Conservation (phyloP, 2,888 invertebrate genomes). For the Hesperia comma region DNA sequence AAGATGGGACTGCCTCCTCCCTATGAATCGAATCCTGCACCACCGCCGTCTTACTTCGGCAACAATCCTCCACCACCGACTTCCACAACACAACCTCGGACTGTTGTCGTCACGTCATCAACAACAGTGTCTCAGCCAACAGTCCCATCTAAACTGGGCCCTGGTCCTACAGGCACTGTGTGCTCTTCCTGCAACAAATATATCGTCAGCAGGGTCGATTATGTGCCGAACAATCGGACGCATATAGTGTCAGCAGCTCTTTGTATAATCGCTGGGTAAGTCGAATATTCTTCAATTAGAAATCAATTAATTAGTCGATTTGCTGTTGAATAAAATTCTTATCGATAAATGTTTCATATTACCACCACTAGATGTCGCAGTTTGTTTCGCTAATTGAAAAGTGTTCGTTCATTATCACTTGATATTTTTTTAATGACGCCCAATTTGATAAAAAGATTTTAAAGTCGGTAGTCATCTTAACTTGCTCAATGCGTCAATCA, state of each 20-base stretch:
- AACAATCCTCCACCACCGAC: slow-evolving; percentile 69
- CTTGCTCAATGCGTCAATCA: too few relatives aligned
- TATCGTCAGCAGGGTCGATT: slow-evolving; percentile 72
- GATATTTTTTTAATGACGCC: too few relatives aligned
- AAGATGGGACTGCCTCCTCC: slow-evolving; percentile 79
- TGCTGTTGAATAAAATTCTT: too few relatives aligned
- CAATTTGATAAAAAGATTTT: too few relatives aligned
- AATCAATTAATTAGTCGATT: too few relatives aligned
- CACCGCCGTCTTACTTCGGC: slow-evolving; percentile 76
- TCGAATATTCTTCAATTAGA: slow-evolving; percentile 17
- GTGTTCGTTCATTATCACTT: too few relatives aligned
- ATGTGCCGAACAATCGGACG: slow-evolving; percentile 74
- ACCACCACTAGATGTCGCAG: too few relatives aligned
- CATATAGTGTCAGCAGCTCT: slow-evolving; percentile 76
- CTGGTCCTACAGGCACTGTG: slow-evolving; percentile 71
- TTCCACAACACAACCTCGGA: slow-evolving; percentile 60
- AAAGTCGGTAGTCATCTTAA: too few relatives aligned
- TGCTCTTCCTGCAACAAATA: slow-evolving; percentile 71
- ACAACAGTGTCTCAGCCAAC: slow-evolving; percentile 41
- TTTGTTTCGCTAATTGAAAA: too few relatives aligned
- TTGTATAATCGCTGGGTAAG: slow-evolving; percentile 75
- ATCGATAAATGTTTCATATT: too few relatives aligned
- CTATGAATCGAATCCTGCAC: slow-evolving; percentile 71
- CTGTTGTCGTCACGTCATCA: slow-evolving; percentile 65
- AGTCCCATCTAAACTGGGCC: slow-evolving; percentile 62